phyloP scores from a whole-genome alignment of 2,797 vertebrate genomes.

The Acestrorhynchus altus region DNA sequence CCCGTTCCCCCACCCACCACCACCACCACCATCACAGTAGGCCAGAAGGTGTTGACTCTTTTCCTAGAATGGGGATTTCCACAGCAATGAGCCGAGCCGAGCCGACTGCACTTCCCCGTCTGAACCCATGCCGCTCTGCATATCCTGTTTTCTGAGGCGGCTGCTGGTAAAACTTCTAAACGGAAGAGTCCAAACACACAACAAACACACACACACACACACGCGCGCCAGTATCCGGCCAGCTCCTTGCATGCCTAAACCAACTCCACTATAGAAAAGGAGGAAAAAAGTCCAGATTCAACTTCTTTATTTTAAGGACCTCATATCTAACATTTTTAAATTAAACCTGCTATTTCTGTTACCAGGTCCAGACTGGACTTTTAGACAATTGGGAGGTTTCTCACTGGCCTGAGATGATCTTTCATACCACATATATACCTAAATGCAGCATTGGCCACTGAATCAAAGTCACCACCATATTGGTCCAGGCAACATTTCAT shows the following conservation, averaged over 20 bases:
- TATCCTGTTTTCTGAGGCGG: constrained; percentile 57
- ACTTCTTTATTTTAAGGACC: too few relatives aligned
- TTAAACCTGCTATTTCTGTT: too few relatives aligned
- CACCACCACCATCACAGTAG: too few relatives aligned
- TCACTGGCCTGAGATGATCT: too few relatives aligned
- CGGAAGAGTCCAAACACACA: constrained; percentile 4
- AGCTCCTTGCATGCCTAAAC: background rate
- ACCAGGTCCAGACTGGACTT: too few relatives aligned
- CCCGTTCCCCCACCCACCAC: too few relatives aligned
- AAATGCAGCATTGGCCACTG: too few relatives aligned
- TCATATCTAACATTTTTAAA: too few relatives aligned
- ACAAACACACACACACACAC: background rate
- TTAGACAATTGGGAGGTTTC: too few relatives aligned
- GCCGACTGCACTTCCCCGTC: constrained; percentile 5
- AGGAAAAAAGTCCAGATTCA: background rate
- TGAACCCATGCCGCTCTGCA: constrained; percentile 4
- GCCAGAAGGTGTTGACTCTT: constrained; percentile 26
- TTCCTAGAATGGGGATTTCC: constrained; percentile 48
- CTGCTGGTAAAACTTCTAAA: background rate
- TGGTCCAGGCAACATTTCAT: too few relatives aligned
- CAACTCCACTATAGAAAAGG: background rate
- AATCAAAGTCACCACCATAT: too few relatives aligned
- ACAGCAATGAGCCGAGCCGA: background rate
- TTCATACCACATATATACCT: too few relatives aligned
- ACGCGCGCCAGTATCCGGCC: background rate